Evolutionary conservation across 2,888 invertebrate species (phyloP).

Genomic region (Periphyllus acericola): DNA sequence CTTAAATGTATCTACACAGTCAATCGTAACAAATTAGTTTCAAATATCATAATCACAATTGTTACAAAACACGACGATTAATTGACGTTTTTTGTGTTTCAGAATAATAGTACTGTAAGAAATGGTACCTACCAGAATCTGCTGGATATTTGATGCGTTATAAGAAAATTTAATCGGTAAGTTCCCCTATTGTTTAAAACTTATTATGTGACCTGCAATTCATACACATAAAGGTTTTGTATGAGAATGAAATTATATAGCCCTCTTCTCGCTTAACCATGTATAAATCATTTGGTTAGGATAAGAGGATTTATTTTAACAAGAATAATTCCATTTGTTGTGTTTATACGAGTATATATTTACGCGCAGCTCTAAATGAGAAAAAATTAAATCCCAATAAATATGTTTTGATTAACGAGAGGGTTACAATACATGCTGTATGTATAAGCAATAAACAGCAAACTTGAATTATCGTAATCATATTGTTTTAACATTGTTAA

Average conservation of each 20-base stretch:
- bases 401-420: not conserved
- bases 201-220: slow-evolving; percentile 5
- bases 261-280: not conserved
- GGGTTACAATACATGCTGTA: not conserved
- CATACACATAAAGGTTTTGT: not conserved
- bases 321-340: not conserved
- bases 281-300: not conserved
- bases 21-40: too few relatives aligned
- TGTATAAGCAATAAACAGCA: not conserved
- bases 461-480: not conserved
- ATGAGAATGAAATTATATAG: not conserved
- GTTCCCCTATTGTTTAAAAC: slow-evolving; percentile 7
- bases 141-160: not conserved
- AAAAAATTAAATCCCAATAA: slow-evolving; percentile 1
- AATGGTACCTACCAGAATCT: not conserved
- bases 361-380: too few relatives aligned
- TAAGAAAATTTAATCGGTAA: slow-evolving; percentile 44
- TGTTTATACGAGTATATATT: not conserved
- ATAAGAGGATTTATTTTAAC: slow-evolving; percentile 15
- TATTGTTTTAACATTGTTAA: not conserved
- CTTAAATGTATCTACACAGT: too few relatives aligned
- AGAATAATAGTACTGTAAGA: not conserved
- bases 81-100: slow-evolving; percentile 21
- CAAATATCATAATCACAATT: too few relatives aligned
- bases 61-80: not conserved